Base-by-base conservation (phyloP, 1,140 invertebrate genomes). In the Trypoxylus dichotomus region DNA sequence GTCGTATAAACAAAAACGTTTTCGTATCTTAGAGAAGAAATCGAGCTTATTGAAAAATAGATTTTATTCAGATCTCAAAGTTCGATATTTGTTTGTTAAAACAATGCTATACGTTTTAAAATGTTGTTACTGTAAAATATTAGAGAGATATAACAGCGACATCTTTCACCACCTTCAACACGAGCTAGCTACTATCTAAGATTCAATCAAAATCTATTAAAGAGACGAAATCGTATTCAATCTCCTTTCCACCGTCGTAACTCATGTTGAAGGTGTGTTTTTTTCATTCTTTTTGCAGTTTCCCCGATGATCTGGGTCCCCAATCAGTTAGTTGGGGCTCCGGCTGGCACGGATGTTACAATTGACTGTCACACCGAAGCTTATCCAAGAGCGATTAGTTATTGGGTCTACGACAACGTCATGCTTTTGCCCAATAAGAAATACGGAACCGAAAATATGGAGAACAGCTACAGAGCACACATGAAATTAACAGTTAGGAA, bases 341-440 rank as follows among this genome's bases (percentile, higher is more conserved):
- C 95, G 74, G 89, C 92, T 54, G 94, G 94, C 63, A 96, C 94
- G 24, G 94, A 96, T 87, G 94, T 97, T 60, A 96, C 95, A 6
- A 92, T 98, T 83, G 95, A 97, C 86, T 98, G 96, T 85, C 92
- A 96, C 83, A 96, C 95, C 0, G 96, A 97, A 84, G 96, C 96
- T n/a, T 94, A 95, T 87, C 96, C 96, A 73, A 91, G 94, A 79
- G 95, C 95, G 75, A 95, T 97, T 86, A 96, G 93, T 86, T 96
- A 96, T 87, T 98, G 96, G 96, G 93, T 94, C 32, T 94, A 94
- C 83, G 93, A 95, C 81, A 92, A 93, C 78, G 92, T 94, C 24
- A 95, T 95, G 94, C 91, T 95, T 19, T 87, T 95, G 77, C 92
- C 93, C 0, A 94, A 93, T 54, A 94, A 93, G 81, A 96, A 95